A percentile compares a stretch with the other conserved stretches of the same genome.
Evolutionary conservation across 2,888 invertebrate species (phyloP).

Genomic region (Rhopalosiphum nymphaeae): DNA sequence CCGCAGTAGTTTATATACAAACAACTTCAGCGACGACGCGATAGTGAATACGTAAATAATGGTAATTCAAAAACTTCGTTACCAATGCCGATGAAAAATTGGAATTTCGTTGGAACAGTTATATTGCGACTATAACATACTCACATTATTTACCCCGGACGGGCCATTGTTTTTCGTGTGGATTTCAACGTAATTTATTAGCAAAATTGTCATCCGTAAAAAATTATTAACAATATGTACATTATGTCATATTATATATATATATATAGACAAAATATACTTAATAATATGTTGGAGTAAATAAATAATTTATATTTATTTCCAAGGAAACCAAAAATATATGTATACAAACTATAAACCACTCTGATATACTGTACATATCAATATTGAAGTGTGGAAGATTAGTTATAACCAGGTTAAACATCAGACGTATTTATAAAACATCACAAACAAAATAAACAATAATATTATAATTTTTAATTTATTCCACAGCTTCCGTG

Average conservation of each 20-base stretch:
- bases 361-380: background rate
- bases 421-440: background rate
- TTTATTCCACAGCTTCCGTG: background rate
- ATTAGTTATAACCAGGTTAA: background rate
- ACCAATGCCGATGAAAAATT: constrained; percentile 20
- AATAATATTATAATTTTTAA: background rate
- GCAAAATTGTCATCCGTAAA: background rate
- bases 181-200: constrained; percentile 4
- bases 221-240: background rate
- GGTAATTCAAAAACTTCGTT: constrained; percentile 25
- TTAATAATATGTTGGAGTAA: background rate
- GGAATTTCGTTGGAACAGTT: background rate
- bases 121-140: background rate
- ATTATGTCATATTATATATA: background rate
- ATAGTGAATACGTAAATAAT: constrained; percentile 31
- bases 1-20: background rate
- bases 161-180: background rate
- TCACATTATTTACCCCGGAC: constrained; percentile 13
- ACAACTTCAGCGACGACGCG: background rate
- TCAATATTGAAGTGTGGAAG: background rate
- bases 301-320: background rate
- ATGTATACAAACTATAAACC: background rate
- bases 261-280: background rate
- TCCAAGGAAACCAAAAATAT: background rate
- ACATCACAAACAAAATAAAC: background rate